These are phyloP conservation scores for Drosophila santomea DNA, from an alignment of 1,140 invertebrate species.

Conservation along the genomic window DNA sequence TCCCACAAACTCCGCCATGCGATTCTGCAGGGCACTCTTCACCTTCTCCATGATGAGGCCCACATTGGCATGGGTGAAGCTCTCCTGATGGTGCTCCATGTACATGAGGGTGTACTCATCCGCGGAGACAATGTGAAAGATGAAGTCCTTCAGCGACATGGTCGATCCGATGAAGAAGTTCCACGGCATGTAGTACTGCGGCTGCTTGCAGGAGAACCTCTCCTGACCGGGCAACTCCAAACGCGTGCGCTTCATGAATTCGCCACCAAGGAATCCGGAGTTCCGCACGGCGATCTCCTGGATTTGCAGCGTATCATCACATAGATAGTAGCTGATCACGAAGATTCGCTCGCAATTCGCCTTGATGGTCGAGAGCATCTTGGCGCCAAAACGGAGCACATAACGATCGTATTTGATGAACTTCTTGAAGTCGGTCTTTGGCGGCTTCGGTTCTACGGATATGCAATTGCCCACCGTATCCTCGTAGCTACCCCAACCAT, in stretches of 20 bases:
- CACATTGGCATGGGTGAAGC: conserved; percentile 90
- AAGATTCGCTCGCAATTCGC: conserved; percentile 90
- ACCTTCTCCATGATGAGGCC: conserved; percentile 90
- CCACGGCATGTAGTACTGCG: conserved; percentile 89
- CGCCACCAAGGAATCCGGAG: conserved; percentile 89
- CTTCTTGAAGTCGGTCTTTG: conserved; percentile 91
- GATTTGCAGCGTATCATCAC: conserved; percentile 93
- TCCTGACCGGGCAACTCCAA: conserved; percentile 91
- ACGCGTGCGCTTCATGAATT: conserved; percentile 88
- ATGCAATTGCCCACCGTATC: conserved; percentile 94
- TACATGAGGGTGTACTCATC: conserved; percentile 94
- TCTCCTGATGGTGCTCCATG: conserved; percentile 92
- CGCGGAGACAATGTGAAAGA: conserved; percentile 91
- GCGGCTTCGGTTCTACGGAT: conserved; percentile 90
- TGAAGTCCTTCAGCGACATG: conserved; percentile 90
- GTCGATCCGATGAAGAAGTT: conserved; percentile 93
- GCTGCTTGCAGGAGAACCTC: conserved; percentile 88
- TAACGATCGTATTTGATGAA: conserved; percentile 91
- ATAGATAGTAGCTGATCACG: conserved; percentile 92
- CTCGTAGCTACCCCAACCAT: conserved; percentile 94
- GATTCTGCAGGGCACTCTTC: conserved; percentile 85
- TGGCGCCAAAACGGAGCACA: conserved; percentile 91
- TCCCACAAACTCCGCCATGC: conserved; percentile 51
- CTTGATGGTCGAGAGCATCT: conserved; percentile 89
- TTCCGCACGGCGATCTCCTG: conserved; percentile 91